phyloP scores from a whole-genome alignment of 2,888 invertebrate species.

The Eupithecia centaureata region DNA sequence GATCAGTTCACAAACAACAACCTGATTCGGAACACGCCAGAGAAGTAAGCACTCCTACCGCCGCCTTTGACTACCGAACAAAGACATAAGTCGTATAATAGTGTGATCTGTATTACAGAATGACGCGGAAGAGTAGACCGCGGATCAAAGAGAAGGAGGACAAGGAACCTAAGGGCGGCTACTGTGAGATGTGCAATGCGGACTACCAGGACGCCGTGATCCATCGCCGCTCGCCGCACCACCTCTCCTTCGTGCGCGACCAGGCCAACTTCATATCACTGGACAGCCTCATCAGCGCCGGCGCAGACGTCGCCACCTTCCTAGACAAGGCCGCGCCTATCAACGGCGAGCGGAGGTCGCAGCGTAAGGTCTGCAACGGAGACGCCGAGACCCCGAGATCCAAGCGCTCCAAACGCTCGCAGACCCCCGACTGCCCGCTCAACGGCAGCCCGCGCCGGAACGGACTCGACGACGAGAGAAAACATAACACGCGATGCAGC shows the following conservation, averaged over 20 bases:
- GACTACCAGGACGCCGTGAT: slow-evolving; percentile 88
- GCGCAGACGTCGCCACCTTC: slow-evolving; percentile 88
- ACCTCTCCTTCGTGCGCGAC: slow-evolving; percentile 89
- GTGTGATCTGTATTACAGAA: slow-evolving; percentile 65
- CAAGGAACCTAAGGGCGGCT: slow-evolving; percentile 84
- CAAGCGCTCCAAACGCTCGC: slow-evolving; percentile 63
- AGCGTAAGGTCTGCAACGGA: slow-evolving; percentile 73
- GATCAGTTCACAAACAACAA: slow-evolving; percentile 55
- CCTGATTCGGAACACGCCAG: slow-evolving; percentile 46
- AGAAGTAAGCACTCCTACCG: slow-evolving; percentile 61
- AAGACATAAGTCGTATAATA: slow-evolving; percentile 37
- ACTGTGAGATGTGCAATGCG: slow-evolving; percentile 91
- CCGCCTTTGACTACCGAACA: slow-evolving; percentile 14
- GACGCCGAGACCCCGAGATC: slow-evolving; percentile 57
- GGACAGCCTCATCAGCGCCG: slow-evolving; percentile 87
- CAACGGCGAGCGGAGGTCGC: slow-evolving; percentile 70
- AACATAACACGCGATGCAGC: slow-evolving; percentile 69
- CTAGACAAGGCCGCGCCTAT: slow-evolving; percentile 83
- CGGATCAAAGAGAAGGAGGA: slow-evolving; percentile 75
- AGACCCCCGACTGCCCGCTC: slow-evolving; percentile 63
- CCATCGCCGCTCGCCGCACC: slow-evolving; percentile 89
- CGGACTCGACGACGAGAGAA: slow-evolving; percentile 66
- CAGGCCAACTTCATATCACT: slow-evolving; percentile 89
- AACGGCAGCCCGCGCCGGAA: slow-evolving; percentile 67
- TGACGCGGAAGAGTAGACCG: slow-evolving; percentile 82